Conservation (phyloP, 2,113 vertebrate genomes). For the Meriones unguiculatus region DNA sequence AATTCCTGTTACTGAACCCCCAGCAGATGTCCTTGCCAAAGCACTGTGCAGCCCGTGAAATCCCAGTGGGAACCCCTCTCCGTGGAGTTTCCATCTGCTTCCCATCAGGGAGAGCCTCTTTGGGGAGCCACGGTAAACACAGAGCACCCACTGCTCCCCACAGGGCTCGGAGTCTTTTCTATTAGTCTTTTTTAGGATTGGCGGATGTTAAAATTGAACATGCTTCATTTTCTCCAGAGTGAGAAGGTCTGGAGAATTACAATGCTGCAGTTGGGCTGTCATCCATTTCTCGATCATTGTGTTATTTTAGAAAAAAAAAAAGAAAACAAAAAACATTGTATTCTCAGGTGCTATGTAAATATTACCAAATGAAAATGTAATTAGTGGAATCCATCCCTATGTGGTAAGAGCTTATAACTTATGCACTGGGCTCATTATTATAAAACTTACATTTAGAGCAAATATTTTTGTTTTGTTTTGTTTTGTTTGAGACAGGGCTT, state of each 20-base stretch:
- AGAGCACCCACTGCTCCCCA: constrained; percentile 66
- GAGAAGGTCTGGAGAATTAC: constrained; percentile 59
- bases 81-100: constrained; percentile 79
- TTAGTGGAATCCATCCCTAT: constrained; percentile 24
- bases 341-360: constrained; percentile 24
- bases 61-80: constrained; percentile 72
- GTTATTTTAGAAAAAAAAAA: not conserved
- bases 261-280: constrained; percentile 61
- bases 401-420: constrained; percentile 43
- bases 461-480: constrained; percentile 1
- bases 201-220: constrained; percentile 31
- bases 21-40: constrained; percentile 85
- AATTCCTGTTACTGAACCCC: constrained; percentile 80
- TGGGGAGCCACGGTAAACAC: not conserved
- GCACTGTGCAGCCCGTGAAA: constrained; percentile 56
- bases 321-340: not conserved
- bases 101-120: constrained; percentile 73
- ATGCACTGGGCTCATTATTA: not conserved
- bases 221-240: constrained; percentile 66
- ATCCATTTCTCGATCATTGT: constrained; percentile 50
- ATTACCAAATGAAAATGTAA: constrained; percentile 14
- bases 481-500: no score
- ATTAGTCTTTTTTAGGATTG: constrained; percentile 72
- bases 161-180: constrained; percentile 49
- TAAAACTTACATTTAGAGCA: constrained; percentile 26